Evolutionary conservation across 1,140 invertebrate species (phyloP).

Genomic region (Theocolax elegans): DNA sequence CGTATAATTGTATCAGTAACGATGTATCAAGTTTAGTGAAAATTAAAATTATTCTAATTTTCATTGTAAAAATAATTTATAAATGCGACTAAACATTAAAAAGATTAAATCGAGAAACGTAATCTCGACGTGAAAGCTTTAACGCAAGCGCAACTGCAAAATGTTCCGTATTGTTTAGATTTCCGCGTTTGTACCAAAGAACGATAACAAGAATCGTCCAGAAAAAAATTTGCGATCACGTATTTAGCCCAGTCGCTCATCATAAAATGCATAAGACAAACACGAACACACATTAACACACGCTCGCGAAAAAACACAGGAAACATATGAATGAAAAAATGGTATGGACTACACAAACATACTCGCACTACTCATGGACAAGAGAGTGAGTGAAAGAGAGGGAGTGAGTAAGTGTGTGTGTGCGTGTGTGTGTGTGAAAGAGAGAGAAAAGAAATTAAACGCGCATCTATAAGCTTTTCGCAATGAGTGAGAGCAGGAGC

Average conservation of each 20-base stretch:
- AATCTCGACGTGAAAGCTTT: no score
- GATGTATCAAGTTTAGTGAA: no score
- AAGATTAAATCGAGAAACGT: no score
- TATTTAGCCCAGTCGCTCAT: constrained; percentile 1
- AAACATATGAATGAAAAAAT: no score
- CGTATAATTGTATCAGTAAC: no score
- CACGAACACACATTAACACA: constrained; percentile 1
- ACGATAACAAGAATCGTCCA: constrained; percentile 9
- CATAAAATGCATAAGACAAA: no score
- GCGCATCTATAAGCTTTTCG: constrained; percentile 35
- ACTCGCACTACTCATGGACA: constrained; percentile 22
- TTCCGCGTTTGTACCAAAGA: not conserved
- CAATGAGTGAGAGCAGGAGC: constrained; percentile 4
- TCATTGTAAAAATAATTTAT: no score
- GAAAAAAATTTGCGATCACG: constrained; percentile 18
- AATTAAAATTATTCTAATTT: no score
- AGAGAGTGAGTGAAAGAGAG: constrained; percentile 33
- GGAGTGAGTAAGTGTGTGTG: constrained; percentile 36
- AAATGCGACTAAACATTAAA: no score
- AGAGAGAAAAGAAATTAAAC: constrained; percentile 25
- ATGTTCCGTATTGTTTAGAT: not conserved
- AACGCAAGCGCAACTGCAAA: not conserved
- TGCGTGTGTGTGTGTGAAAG: not conserved
- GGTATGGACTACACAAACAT: not conserved
- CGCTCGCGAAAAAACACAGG: no score